phyloP scores from a whole-genome alignment of 2,797 vertebrate genomes.

The Trematomus bernacchii region DNA sequence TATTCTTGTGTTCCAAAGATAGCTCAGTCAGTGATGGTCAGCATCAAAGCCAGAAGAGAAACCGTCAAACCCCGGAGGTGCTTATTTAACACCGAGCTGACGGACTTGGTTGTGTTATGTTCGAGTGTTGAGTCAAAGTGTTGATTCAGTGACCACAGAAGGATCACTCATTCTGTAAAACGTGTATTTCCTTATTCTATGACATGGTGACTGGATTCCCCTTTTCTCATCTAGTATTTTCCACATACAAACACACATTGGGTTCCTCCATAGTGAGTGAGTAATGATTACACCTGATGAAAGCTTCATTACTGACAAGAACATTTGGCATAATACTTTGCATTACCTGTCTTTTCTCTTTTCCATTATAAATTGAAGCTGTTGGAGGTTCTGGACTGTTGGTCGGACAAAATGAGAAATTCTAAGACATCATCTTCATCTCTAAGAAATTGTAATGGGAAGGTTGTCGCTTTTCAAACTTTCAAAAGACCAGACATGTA shows the following conservation, averaged over 20 bases:
- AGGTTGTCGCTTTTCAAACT: too few relatives aligned
- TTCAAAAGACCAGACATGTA: too few relatives aligned
- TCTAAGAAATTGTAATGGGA: too few relatives aligned
- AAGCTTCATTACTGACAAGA: neutral
- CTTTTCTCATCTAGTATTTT: conserved; percentile 6
- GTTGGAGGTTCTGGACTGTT: too few relatives aligned
- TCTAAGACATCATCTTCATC: too few relatives aligned
- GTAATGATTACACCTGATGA: neutral
- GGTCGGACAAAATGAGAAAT: too few relatives aligned
- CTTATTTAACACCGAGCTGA: conserved; percentile 35
- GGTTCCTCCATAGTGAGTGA: neutral
- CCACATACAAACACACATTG: neutral
- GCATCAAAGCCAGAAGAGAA: conserved; percentile 42
- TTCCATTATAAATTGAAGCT: too few relatives aligned
- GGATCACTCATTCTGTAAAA: neutral
- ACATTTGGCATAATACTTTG: neutral
- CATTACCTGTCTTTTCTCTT: neutral
- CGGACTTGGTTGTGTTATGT: neutral
- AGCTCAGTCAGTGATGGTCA: conserved; percentile 32
- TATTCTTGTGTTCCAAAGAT: conserved; percentile 23
- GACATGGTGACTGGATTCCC: neutral
- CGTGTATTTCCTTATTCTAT: neutral
- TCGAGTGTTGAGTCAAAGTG: conserved; percentile 12
- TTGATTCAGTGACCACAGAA: conserved; percentile 11
- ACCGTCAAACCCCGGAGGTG: conserved; percentile 20